Conservation (phyloP, 2,113 vertebrate species). For the Triplophysa rosa region DNA sequence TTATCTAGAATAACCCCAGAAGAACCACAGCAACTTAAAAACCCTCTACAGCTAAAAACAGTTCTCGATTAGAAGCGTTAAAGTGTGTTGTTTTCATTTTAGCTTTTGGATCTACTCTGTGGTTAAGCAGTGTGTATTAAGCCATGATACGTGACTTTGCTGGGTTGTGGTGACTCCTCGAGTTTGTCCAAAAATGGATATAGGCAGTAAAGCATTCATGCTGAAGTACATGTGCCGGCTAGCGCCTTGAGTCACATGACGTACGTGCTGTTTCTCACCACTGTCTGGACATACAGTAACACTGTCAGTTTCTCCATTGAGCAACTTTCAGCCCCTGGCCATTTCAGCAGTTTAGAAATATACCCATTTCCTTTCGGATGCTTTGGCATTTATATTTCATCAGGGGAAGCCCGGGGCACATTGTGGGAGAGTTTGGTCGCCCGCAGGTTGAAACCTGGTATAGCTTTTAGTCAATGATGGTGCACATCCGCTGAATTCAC, state of each 20-base stretch:
- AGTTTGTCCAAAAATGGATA: constrained; percentile 41
- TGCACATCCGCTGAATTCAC: constrained; percentile 39
- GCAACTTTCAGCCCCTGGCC: constrained; percentile 19
- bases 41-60: too few relatives aligned
- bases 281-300: not conserved
- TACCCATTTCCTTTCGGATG: constrained; percentile 47
- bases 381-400: constrained; percentile 33
- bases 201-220: constrained; percentile 11
- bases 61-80: too few relatives aligned
- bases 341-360: constrained; percentile 3
- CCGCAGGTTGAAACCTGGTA: constrained; percentile 20
- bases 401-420: constrained; percentile 59
- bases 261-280: not conserved
- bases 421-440: constrained; percentile 55
- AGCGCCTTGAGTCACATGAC: constrained; percentile 28
- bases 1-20: too few relatives aligned
- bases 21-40: too few relatives aligned
- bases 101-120: not conserved
- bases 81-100: not conserved
- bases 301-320: constrained; percentile 25
- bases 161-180: constrained; percentile 1
- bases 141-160: constrained; percentile 5
- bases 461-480: constrained; percentile 41
- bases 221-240: not conserved
- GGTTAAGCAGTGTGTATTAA: not conserved